Evolutionary conservation across 2,113 vertebrate species (phyloP), one percentile per base, ranked within the genome.

Genomic region (Anas platyrhynchos): DNA sequence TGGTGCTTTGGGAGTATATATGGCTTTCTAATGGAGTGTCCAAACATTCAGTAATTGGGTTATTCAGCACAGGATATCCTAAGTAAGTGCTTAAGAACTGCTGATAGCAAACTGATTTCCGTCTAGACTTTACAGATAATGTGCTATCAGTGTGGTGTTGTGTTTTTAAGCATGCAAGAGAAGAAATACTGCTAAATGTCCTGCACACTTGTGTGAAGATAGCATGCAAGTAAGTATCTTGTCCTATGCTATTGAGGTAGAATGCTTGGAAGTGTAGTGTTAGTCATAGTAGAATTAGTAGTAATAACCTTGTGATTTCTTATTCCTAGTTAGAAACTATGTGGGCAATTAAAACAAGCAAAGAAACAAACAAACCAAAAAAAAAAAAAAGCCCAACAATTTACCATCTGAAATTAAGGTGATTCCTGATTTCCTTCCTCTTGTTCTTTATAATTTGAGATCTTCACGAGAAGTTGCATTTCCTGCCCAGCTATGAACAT

Each of bases 381-480:
- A 41, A 41, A 41, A 41, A 41, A 41, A 55, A 20, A 31, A 56
- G 17, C 46, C 20, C 16, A 58, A 7, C 9, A 58, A 32, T 11
- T 17, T 32, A 58, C 11, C 16, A 31, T 31, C 55, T 58, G 55
- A 58, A 58, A n/a, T 22, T 66, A 31, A 31, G 38, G 63, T 8
- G 63, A 9, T 56, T 63, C 34, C 50, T 50, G 5, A 29, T 71
- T 77, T 52, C 43, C 13, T 55, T 67, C 41, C 23, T 86, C n/a
- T 66, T 54, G 12, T 25, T 41, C 16, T 36, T 25, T 48, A 10
- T 75, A 63, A 75, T 58, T 11, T 4, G 22, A 69, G 34, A 43
- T 69, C 43, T 73, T 74, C 4, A 6, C 9, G 22, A 1, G 1
- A 56, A 61, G 48, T 32, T 1, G 1, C 31, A 3, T 62, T 36